Conservation (phyloP, 1,140 invertebrate genomes). For the Asobara japonica region DNA sequence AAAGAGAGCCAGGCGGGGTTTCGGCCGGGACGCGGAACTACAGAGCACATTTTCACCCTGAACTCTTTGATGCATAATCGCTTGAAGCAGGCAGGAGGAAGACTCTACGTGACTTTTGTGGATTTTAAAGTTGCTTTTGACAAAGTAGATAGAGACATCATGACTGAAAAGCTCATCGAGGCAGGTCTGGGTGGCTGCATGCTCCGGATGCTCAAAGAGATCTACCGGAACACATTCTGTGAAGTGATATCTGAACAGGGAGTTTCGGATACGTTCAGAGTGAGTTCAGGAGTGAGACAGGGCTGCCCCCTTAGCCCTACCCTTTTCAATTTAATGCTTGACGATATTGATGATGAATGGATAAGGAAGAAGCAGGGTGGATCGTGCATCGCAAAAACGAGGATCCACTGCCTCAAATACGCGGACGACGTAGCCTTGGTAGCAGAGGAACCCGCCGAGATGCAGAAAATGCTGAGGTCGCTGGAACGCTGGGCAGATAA, state of each 20-base stretch:
- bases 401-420: slow-evolving; percentile 9
- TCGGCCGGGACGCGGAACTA: slow-evolving; percentile 4
- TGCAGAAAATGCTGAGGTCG: neutral
- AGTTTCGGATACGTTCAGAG: neutral
- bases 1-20: slow-evolving; percentile 25
- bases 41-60: slow-evolving; percentile 26
- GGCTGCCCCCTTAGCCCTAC: neutral
- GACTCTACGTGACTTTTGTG: slow-evolving; percentile 10
- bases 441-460: neutral
- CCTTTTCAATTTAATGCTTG: slow-evolving; percentile 12
- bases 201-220: neutral
- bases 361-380: slow-evolving; percentile 10
- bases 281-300: neutral
- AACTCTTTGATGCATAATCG: slow-evolving; percentile 16
- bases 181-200: neutral
- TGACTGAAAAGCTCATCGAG: neutral
- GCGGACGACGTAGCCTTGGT: slow-evolving; percentile 23
- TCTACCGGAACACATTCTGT: neutral
- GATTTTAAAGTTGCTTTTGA: slow-evolving; percentile 8
- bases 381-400: neutral
- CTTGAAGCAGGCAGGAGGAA: neutral
- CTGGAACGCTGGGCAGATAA: neutral
- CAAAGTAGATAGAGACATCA: neutral
- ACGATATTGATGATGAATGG: slow-evolving; percentile 20
- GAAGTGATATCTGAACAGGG: neutral